These are phyloP conservation scores for Tachina lurida DNA, from an alignment of 2,888 invertebrate species.

Conservation along the genomic window DNA sequence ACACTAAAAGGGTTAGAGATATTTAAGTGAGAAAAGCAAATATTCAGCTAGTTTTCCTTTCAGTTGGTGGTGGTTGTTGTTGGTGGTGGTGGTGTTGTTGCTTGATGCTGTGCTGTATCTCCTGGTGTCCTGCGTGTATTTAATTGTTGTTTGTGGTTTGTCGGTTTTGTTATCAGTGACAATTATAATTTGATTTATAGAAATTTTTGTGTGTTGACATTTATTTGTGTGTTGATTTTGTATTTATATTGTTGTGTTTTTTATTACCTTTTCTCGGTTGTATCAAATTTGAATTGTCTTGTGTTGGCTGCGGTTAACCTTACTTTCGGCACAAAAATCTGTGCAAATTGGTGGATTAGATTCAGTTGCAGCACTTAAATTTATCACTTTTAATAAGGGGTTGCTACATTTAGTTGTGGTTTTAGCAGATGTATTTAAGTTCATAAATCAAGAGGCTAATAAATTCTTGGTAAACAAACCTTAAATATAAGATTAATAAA, in stretches of 20 bases:
- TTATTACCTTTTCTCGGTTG: not conserved
- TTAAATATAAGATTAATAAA: not conserved
- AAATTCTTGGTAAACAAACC: not conserved
- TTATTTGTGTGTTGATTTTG: conserved; percentile 66
- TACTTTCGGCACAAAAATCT: conserved; percentile 59
- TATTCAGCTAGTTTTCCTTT: conserved; percentile 6
- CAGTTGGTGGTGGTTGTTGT: not conserved
- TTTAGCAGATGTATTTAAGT: conserved; percentile 25
- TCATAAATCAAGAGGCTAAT: conserved; percentile 50
- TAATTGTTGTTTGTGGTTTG: conserved; percentile 61
- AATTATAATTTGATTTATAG: conserved; percentile 72
- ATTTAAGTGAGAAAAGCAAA: conserved; percentile 7
- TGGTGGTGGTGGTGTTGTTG: not conserved
- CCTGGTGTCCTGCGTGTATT: conserved; percentile 36
- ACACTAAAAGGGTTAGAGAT: conserved; percentile 45
- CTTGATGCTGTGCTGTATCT: not conserved
- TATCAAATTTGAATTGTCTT: conserved; percentile 43
- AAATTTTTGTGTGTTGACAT: conserved; percentile 67
- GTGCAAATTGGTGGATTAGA: conserved; percentile 67
- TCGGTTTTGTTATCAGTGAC: conserved; percentile 66
- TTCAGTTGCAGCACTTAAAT: not conserved
- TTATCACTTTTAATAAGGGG: not conserved
- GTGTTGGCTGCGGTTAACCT: conserved; percentile 64
- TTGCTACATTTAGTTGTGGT: not conserved
- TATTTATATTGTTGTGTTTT: conserved; percentile 37